Conservation (phyloP, 2,888 invertebrate genomes). For the Aquatica leii region DNA sequence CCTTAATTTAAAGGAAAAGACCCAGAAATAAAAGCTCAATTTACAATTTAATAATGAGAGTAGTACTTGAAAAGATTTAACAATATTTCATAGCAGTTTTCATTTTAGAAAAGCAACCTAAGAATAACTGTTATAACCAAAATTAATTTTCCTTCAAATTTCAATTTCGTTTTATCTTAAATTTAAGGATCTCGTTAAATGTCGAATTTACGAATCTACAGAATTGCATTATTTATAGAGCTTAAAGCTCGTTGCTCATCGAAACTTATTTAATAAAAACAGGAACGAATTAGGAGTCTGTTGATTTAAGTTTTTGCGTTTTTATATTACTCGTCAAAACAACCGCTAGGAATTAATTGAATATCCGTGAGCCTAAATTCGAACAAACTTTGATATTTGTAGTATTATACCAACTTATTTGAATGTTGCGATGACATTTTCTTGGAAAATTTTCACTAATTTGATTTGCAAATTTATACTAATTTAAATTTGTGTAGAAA, state of each 20-base stretch:
- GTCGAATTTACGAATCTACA: conserved; percentile 20
- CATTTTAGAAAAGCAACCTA: conserved; percentile 13
- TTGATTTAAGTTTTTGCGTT: neutral
- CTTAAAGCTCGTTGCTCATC: conserved; percentile 11
- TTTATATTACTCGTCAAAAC: conserved; percentile 21
- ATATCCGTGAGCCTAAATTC: neutral
- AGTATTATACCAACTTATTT: neutral
- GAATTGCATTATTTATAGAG: conserved; percentile 25
- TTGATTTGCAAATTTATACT: conserved; percentile 11
- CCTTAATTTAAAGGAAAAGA: conserved; percentile 1
- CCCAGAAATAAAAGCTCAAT: conserved; percentile 7
- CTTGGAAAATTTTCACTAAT: conserved; percentile 1
- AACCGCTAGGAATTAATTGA: neutral
- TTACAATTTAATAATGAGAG: conserved; percentile 19
- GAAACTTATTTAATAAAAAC: conserved; percentile 29
- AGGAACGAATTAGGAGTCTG: conserved; percentile 5
- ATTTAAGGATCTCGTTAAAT: conserved; percentile 26
- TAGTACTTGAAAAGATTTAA: conserved; percentile 16
- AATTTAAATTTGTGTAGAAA: conserved; percentile 1
- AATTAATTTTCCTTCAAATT: conserved; percentile 27
- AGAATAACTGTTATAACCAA: conserved; percentile 23
- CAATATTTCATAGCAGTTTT: conserved; percentile 18
- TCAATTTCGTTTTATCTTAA: conserved; percentile 25
- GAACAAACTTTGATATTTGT: neutral
- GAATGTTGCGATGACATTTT: conserved; percentile 1